Evolutionary conservation across 2,888 invertebrate genomes (phyloP).

Genomic region (Clepsis dumicolana): DNA sequence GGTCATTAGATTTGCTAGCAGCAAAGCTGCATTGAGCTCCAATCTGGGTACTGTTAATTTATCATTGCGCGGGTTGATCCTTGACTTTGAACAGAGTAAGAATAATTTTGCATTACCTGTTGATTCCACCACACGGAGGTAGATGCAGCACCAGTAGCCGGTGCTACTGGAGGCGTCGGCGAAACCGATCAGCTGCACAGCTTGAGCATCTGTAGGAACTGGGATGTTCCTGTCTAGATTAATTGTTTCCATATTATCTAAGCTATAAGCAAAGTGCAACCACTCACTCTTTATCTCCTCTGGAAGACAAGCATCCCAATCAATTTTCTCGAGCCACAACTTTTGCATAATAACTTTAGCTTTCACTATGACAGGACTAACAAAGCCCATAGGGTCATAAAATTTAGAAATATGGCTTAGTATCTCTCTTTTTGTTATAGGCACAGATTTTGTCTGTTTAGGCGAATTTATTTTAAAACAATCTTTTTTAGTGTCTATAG

Average conservation of each 20-base stretch:
- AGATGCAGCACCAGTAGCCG: conserved; percentile 44
- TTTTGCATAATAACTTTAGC: not conserved
- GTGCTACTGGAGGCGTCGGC: conserved; percentile 43
- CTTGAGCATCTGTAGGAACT: not conserved
- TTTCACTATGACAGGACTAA: not conserved
- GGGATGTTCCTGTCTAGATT: not conserved
- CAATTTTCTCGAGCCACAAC: conserved; percentile 37
- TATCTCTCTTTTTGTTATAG: conserved; percentile 39
- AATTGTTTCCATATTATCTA: conserved; percentile 29
- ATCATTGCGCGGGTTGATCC: not conserved
- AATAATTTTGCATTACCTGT: conserved; percentile 38
- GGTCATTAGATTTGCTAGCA: not conserved
- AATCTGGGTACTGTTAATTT: not conserved
- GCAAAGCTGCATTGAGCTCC: not conserved
- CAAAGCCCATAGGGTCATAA: conserved; percentile 46
- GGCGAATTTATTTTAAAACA: conserved; percentile 19
- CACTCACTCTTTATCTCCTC: conserved; percentile 29
- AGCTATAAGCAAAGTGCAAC: conserved; percentile 34
- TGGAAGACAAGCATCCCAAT: conserved; percentile 30
- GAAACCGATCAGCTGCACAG: conserved; percentile 44
- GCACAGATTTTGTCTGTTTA: conserved; percentile 19
- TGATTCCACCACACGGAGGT: conserved; percentile 33
- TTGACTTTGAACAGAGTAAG: conserved; percentile 41
- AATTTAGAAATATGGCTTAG: conserved; percentile 43
- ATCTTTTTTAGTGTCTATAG: conserved; percentile 25